A percentile compares a stretch with the other conserved stretches of the same genome.
Conservation (phyloP, 2,888 invertebrate genomes). For the Crematogaster levior region DNA sequence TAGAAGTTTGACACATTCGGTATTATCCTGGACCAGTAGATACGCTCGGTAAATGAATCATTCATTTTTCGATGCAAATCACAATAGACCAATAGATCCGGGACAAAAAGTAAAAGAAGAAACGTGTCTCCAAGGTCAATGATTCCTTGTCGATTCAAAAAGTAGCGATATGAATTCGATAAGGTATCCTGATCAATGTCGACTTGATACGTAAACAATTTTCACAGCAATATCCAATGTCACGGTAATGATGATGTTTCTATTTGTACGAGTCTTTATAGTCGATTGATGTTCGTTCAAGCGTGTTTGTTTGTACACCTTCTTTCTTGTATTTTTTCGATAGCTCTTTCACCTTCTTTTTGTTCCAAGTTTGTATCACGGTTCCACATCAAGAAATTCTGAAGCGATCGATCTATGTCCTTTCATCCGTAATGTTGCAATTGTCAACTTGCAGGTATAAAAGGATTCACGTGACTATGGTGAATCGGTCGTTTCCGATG, state of each 20-base stretch:
- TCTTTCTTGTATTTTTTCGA: conserved; percentile 9
- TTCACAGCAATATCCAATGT: conserved; percentile 62
- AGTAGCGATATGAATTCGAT: conserved; percentile 3
- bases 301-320: conserved; percentile 30
- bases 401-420: conserved; percentile 26
- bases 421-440: background rate
- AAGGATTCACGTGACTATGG: conserved; percentile 16
- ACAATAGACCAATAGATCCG: background rate
- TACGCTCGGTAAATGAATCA: background rate
- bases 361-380: background rate
- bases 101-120: conserved; percentile 30
- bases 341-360: background rate
- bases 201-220: conserved; percentile 60
- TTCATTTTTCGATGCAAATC: background rate
- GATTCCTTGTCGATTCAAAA: conserved; percentile 35
- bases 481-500: conserved; percentile 16
- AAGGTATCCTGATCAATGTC: background rate
- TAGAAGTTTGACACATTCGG: background rate
- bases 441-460: conserved; percentile 5
- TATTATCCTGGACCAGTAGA: background rate
- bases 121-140: conserved; percentile 34
- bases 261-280: conserved; percentile 56
- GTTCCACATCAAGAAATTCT: conserved; percentile 14
- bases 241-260: conserved; percentile 50
- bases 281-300: conserved; percentile 16